Conservation (phyloP, 2,113 vertebrate genomes). For the Rousettus leschenaultii region DNA sequence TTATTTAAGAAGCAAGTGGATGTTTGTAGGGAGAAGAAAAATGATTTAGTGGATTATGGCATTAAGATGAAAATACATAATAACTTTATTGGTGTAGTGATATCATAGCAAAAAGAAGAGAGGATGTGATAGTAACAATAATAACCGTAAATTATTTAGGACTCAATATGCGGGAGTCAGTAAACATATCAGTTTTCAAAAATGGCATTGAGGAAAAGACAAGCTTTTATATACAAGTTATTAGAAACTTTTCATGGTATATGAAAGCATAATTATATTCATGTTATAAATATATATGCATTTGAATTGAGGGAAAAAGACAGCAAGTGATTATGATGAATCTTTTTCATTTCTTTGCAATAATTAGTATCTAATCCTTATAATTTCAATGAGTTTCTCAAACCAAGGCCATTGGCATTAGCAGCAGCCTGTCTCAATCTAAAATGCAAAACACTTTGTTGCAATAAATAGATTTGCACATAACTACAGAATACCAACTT, state of each 20-base stretch:
- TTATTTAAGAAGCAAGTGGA: not conserved
- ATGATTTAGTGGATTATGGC: not conserved
- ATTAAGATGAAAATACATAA: not conserved
- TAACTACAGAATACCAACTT: slow-evolving; percentile 50
- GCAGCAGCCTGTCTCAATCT: not conserved
- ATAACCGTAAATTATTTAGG: not conserved
- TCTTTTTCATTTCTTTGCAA: not conserved
- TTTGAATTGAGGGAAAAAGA: not conserved
- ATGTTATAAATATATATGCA: not conserved
- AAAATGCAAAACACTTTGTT: not conserved
- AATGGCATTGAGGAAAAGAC: not conserved
- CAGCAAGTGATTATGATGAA: not conserved
- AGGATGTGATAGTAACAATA: not conserved
- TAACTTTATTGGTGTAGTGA: not conserved
- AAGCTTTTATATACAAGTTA: not conserved
- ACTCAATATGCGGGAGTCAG: accelerated
- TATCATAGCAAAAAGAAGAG: not conserved
- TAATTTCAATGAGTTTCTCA: slow-evolving; percentile 33
- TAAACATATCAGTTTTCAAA: not conserved
- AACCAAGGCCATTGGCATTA: not conserved
- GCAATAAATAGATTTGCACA: slow-evolving; percentile 1
- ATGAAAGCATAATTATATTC: not conserved
- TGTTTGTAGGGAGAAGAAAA: not conserved
- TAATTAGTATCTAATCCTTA: slow-evolving; percentile 40
- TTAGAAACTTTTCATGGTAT: not conserved